Evolutionary conservation across 1,140 invertebrate genomes (phyloP), one percentile per base, ranked within the genome.

Genomic region (Stenopsyche tienmushanensis): DNA sequence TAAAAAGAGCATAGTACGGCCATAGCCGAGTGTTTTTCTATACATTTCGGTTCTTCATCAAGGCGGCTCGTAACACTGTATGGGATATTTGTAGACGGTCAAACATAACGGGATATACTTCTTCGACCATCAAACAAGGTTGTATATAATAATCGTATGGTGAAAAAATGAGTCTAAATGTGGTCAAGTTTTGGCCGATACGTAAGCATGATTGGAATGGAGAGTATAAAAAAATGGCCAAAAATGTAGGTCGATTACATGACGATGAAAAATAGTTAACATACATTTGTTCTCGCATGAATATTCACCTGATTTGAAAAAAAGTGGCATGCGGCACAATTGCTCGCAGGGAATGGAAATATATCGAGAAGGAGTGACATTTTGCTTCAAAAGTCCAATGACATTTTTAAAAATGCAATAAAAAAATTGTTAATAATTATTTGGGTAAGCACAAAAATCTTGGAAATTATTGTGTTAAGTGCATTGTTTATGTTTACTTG

Each of bases 71-170:
- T 7, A 34, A 34, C 29, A 34, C 29, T 34, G 29, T 34, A 34
- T 34, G 29, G 29, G 29, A 34, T 34, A 39, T 44, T 60, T 60
- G 44, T 60, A 23, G 39, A 60, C 42, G 57, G 42, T 47, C 57
- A 60, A 60, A 60, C 24, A 60, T 60, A 60, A 60, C 57, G 57
- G 57, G 41, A 60, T 25, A 60, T 24, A 60, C 57, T 45, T 60
- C 57, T 60, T 60, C 17, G 57, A 42, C 57, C 57, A 60, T 60
- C 57, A 47, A 60, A 47, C 42, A 60, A 60, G 57, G 57, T 47
- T 60, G 57, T 60, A 60, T 60, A 29, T 60, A 60, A 60, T 60
- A 60, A 60, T 60, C 42, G 41, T 47, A 60, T 44, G 57, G 42
- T 39, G 23, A 54, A 58, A 58, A 58, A 58, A 39, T 58, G 55